phyloP scores from a whole-genome alignment of 2,113 vertebrate genomes.

The Dromaius novaehollandiae region DNA sequence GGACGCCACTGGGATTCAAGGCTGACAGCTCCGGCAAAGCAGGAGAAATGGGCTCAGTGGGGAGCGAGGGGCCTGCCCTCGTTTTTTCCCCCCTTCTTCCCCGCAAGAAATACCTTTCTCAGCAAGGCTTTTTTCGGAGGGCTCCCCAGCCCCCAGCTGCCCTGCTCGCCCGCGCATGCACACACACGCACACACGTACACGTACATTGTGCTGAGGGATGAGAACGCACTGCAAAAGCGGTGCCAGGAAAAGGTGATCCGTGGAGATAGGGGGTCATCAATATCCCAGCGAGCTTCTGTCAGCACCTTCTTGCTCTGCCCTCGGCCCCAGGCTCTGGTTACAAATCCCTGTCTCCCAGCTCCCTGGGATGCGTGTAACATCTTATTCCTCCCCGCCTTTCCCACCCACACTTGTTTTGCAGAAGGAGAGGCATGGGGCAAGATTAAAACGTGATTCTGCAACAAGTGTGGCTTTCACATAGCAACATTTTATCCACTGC shows the following conservation, averaged over 20 bases:
- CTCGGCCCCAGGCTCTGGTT: not conserved
- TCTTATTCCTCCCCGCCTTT: conserved; percentile 41
- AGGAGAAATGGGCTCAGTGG: conserved; percentile 86
- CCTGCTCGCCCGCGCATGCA: not conserved
- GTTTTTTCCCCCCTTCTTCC: conserved; percentile 55
- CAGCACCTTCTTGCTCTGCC: not conserved
- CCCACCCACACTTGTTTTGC: conserved; percentile 13
- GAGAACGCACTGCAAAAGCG: conserved; percentile 30
- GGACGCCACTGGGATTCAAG: conserved; percentile 85
- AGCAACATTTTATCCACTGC: not conserved
- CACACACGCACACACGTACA: not conserved
- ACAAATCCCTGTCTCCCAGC: conserved; percentile 25
- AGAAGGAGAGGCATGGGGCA: not conserved
- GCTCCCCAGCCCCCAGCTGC: conserved; percentile 3
- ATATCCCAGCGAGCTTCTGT: not conserved
- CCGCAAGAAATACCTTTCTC: conserved; percentile 83
- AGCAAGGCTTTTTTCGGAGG: conserved; percentile 69
- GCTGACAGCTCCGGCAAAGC: conserved; percentile 83
- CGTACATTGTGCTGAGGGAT: conserved; percentile 19
- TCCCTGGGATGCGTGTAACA: not conserved
- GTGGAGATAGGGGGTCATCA: not conserved
- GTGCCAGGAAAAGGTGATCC: not conserved
- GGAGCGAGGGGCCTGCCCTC: conserved; percentile 78
- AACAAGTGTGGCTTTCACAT: not conserved
- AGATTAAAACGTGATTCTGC: not conserved